phyloP scores from a whole-genome alignment of 2,888 invertebrate species.

The Apamea monoglypha region DNA sequence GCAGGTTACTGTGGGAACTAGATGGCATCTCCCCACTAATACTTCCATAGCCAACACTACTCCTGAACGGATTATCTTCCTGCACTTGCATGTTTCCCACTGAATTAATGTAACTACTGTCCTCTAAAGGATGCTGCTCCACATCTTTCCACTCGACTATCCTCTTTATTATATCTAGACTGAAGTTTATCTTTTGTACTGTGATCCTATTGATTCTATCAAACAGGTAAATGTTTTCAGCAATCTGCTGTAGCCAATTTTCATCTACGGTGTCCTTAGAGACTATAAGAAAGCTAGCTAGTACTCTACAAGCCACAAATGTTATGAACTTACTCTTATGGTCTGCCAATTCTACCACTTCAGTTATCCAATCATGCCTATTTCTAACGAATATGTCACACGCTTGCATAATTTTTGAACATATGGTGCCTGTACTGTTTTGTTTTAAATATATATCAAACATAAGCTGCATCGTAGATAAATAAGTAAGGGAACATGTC shows the following conservation, averaged over 20 bases:
- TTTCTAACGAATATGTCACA: conserved; percentile 95
- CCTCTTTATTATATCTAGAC: conserved; percentile 95
- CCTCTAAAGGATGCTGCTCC: conserved; percentile 95
- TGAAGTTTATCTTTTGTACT: conserved; percentile 95
- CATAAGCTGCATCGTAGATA: conserved; percentile 95
- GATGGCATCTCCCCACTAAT: conserved; percentile 77
- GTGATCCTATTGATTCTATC: conserved; percentile 92
- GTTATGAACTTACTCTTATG: conserved; percentile 95
- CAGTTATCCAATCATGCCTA: conserved; percentile 95
- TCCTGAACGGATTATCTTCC: conserved; percentile 86
- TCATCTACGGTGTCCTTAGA: conserved; percentile 95
- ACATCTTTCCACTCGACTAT: conserved; percentile 97
- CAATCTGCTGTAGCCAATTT: conserved; percentile 94
- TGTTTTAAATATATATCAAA: conserved; percentile 96
- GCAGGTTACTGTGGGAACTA: conserved; percentile 81
- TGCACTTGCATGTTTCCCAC: conserved; percentile 81
- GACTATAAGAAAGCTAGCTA: conserved; percentile 95
- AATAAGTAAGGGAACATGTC: conserved; percentile 92
- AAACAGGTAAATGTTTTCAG: conserved; percentile 92
- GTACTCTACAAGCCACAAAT: conserved; percentile 94
- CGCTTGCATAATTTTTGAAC: conserved; percentile 94
- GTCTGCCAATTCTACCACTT: conserved; percentile 94
- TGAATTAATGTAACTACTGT: conserved; percentile 88
- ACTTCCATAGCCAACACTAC: conserved; percentile 79
- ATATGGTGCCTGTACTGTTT: conserved; percentile 95